phyloP scores from a whole-genome alignment of 2,888 invertebrate genomes.

The Lasioglossum leucozonium region DNA sequence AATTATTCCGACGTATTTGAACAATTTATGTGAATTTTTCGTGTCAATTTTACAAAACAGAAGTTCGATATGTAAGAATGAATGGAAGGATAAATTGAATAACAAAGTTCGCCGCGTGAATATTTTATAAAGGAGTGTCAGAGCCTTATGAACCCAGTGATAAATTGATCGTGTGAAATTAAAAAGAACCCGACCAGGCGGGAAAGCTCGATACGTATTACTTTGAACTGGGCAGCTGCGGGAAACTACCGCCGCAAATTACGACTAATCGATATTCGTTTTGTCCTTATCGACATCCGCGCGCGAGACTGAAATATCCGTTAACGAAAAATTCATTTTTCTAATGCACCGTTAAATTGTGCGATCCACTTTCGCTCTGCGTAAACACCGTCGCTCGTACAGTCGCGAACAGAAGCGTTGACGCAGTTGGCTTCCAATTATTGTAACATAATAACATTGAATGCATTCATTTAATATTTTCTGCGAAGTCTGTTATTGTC shows the following conservation, averaged over 20 bases:
- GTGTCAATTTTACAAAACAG: not conserved
- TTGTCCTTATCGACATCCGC: not conserved
- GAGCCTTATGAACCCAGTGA: not conserved
- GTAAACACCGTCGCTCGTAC: not conserved
- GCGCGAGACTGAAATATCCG: not conserved
- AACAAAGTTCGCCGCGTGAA: not conserved
- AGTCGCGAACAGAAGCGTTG: not conserved
- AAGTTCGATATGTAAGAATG: not conserved
- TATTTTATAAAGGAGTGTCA: slow-evolving; percentile 2
- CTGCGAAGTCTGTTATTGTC: not conserved
- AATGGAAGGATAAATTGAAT: not conserved
- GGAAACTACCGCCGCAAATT: slow-evolving; percentile 22
- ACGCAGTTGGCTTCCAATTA: not conserved
- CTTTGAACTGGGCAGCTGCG: not conserved
- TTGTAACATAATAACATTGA: not conserved
- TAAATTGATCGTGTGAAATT: not conserved
- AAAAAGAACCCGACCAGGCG: not conserved
- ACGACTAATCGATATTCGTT: slow-evolving; percentile 21
- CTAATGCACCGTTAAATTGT: not conserved
- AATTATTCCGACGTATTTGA: no score
- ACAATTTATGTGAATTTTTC: not conserved
- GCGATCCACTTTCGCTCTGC: not conserved
- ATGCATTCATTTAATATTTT: not conserved
- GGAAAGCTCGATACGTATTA: slow-evolving; percentile 1
- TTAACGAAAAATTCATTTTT: not conserved